These are phyloP conservation scores for Propithecus deckenii DNA, from an alignment of 2,797 vertebrate species.

Conservation along the genomic window DNA sequence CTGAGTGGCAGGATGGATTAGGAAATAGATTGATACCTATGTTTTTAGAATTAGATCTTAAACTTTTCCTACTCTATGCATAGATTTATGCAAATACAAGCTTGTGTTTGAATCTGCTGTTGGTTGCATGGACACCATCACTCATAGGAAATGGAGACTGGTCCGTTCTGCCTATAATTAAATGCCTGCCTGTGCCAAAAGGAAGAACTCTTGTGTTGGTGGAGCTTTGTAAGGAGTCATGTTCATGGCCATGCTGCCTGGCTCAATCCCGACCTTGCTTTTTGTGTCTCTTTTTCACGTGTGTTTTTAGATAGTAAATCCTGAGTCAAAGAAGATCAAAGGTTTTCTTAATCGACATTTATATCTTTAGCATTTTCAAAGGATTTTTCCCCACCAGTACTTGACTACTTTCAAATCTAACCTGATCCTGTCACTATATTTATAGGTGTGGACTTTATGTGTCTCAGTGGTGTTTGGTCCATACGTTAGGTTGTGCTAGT, in stretches of 20 bases:
- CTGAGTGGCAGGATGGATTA: fast-evolving
- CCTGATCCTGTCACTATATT: not conserved
- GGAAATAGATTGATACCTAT: not conserved
- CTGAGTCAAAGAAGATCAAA: not conserved
- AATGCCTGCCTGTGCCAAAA: not conserved
- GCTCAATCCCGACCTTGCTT: not conserved
- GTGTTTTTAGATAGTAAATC: not conserved
- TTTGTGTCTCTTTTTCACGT: not conserved
- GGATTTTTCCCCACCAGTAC: not conserved
- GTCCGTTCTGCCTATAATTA: fast-evolving
- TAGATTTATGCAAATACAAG: not conserved
- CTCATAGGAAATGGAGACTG: not conserved
- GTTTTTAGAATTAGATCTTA: not conserved
- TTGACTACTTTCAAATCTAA: not conserved
- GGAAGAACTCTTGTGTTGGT: not conserved
- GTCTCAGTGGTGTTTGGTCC: not conserved
- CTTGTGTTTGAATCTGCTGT: not conserved
- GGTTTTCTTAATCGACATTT: not conserved
- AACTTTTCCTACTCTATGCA: fast-evolving
- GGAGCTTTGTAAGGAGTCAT: not conserved
- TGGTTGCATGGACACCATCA: fast-evolving
- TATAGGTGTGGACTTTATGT: not conserved
- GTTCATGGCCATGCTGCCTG: not conserved
- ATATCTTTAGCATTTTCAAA: not conserved
- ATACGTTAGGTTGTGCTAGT: fast-evolving